A percentile compares a stretch with the other conserved stretches of the same genome.
Conservation (phyloP, 2,113 vertebrate species). For the Chaetorhynchus papuensis region DNA sequence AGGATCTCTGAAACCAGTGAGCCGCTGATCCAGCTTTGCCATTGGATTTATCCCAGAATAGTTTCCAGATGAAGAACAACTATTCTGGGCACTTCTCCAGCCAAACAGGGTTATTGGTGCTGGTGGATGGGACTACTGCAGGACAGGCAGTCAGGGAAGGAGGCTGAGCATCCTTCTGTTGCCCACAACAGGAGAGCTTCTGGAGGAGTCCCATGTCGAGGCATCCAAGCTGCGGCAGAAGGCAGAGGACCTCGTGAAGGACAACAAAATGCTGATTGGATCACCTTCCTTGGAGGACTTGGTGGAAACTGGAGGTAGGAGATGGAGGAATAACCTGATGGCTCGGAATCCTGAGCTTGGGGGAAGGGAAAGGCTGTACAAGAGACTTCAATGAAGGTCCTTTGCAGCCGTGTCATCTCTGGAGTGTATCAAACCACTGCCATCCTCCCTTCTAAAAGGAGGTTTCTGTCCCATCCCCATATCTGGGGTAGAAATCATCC, state of each 20-base stretch:
- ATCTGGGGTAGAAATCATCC: not conserved
- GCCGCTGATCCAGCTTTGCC: not conserved
- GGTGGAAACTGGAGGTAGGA: slow-evolving; percentile 63
- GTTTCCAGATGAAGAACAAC: not conserved
- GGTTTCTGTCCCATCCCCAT: not conserved
- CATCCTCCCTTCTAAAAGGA: not conserved
- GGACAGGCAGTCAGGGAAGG: accelerated
- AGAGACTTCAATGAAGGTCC: not conserved
- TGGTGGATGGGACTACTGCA: not conserved
- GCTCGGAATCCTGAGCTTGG: not conserved
- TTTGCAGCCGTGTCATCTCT: not conserved
- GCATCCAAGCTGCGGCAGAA: slow-evolving; percentile 87
- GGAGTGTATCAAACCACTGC: not conserved
- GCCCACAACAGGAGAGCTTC: slow-evolving; percentile 80
- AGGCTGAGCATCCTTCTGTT: not conserved
- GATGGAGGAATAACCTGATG: not conserved
- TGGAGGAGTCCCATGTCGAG: slow-evolving; percentile 93
- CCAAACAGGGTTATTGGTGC: not conserved
- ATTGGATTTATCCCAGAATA: not conserved
- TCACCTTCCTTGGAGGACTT: slow-evolving; percentile 63
- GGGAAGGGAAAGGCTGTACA: not conserved
- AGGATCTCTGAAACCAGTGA: not conserved
- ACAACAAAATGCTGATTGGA: slow-evolving; percentile 83
- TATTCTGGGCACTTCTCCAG: not conserved
- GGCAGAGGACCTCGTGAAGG: slow-evolving; percentile 89